Evolutionary conservation across 2,888 invertebrate genomes (phyloP), one percentile per base, ranked within the genome.

Genomic region (Scelioninae gen. 2): DNA sequence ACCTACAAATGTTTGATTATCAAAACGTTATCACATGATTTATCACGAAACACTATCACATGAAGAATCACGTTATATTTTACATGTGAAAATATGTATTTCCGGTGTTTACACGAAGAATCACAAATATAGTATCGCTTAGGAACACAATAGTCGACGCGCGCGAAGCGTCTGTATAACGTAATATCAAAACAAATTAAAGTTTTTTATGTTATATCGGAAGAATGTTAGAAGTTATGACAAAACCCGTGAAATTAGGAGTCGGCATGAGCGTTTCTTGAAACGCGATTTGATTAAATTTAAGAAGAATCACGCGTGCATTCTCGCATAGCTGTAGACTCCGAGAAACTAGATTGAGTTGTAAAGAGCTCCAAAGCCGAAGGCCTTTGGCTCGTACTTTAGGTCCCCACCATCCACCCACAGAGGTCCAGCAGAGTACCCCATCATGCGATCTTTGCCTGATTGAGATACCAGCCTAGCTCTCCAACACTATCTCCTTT

Each of bases 261-360:
- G n/a, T n/a, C n/a, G n/a, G n/a, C n/a, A n/a, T n/a, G 48, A 31
- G 39, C 55, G 37, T 13, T 35, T 18, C 19, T 37, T 6, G 50
- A 57, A 33, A 39, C 48, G 41, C 22, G 68, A n/a, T n/a, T 22
- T 13, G 69, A 33, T 45, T 22, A 33, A 53, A 57, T 50, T 63
- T 15, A 33, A 45, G 18, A 61, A 19, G 43, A 70, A 55, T 68
- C 64, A 48, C 68, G 67, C 55, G 65, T 45, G 63, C 70, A 28
- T 71, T 57, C 58, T 28, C 63, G 61, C 80, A 74, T 76, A 73
- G 69, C 79, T 80, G 79, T 82, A 81, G 83, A 82, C 81, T 81
- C 82, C 78, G 82, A 82, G 81, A 80, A 81, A 85, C 85, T 85
- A 84, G 83, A 85, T 85, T 85, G 85, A 85, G 85, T 84, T 85